phyloP scores from a whole-genome alignment of 2,888 invertebrate species.

The Troides oblongomaculatus region DNA sequence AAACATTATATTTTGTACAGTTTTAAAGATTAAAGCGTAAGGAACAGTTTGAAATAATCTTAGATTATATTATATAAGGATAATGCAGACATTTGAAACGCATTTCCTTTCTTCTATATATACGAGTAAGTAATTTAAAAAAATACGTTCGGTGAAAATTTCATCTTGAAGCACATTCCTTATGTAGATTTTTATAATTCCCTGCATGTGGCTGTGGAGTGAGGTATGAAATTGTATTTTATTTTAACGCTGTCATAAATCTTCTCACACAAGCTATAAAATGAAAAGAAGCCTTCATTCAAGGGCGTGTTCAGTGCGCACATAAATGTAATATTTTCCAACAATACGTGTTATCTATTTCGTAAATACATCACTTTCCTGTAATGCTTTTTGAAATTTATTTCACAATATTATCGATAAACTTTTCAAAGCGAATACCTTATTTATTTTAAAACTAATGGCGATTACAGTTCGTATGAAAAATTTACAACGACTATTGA shows the following conservation, averaged over 20 bases:
- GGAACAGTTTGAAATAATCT: no score
- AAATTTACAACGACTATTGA: no score
- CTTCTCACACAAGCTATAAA: conserved; percentile 57
- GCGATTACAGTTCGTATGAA: no score
- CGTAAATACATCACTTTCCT: conserved; percentile 25
- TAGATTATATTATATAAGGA: no score
- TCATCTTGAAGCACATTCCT: conserved; percentile 44
- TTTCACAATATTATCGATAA: conserved; percentile 10
- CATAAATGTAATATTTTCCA: conserved; percentile 59
- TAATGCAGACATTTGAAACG: background rate
- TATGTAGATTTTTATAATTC: conserved; percentile 73
- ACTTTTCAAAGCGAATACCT: conserved; percentile 9
- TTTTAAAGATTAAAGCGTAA: no score
- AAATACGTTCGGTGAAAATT: conserved; percentile 56
- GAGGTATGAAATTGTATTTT: conserved; percentile 72
- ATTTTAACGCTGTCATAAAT: conserved; percentile 72
- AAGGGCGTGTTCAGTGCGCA: conserved; percentile 48
- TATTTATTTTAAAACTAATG: conserved; percentile 4
- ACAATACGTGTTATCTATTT: conserved; percentile 37
- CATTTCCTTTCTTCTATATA: conserved; percentile 16
- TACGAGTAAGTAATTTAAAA: conserved; percentile 49
- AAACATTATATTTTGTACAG: no score
- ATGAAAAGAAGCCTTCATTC: conserved; percentile 58
- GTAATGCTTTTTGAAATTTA: conserved; percentile 18
- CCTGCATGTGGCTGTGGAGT: conserved; percentile 49